Evolutionary conservation across 2,797 vertebrate species (phyloP).

Genomic region (Sebastes trivittatus): DNA sequence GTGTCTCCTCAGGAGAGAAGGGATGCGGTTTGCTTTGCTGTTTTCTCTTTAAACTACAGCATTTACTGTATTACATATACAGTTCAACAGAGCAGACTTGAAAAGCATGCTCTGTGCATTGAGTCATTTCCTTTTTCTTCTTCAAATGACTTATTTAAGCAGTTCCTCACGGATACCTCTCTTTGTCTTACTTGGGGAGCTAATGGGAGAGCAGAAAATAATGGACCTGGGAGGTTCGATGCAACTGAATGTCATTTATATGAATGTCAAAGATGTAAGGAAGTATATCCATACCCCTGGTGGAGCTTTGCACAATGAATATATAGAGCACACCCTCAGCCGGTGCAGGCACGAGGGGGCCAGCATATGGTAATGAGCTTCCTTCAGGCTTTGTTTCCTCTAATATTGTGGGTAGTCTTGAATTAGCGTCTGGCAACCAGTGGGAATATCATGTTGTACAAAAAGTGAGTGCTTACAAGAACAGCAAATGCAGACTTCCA

Average conservation of each 20-base stretch:
- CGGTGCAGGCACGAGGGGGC: conserved; percentile 5
- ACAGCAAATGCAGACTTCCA: conserved; percentile 7
- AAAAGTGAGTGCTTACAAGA: conserved; percentile 14
- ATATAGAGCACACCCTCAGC: conserved; percentile 14
- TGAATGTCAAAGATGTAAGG: conserved; percentile 61
- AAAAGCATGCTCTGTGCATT: conserved; percentile 8
- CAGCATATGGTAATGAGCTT: conserved; percentile 51
- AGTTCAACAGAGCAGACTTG: neutral
- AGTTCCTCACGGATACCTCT: conserved; percentile 8
- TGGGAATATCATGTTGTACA: conserved; percentile 39
- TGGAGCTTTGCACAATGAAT: conserved; percentile 44
- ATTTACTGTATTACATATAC: neutral
- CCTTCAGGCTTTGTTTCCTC: conserved; percentile 40
- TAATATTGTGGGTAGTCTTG: conserved; percentile 21
- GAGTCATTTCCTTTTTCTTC: neutral
- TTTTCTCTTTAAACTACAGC: conserved; percentile 1
- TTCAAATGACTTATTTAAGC: conserved; percentile 27
- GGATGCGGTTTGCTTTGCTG: neutral
- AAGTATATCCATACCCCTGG: conserved; percentile 15
- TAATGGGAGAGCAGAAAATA: conserved; percentile 28
- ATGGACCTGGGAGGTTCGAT: conserved; percentile 31
- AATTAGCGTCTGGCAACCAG: conserved; percentile 33
- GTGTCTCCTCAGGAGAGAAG: neutral
- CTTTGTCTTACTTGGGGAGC: conserved; percentile 21
- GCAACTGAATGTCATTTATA: conserved; percentile 43